Evolutionary conservation across 1,140 invertebrate genomes (phyloP), one percentile per base, ranked within the genome.

Genomic region (Rhopalosiphum maidis): DNA sequence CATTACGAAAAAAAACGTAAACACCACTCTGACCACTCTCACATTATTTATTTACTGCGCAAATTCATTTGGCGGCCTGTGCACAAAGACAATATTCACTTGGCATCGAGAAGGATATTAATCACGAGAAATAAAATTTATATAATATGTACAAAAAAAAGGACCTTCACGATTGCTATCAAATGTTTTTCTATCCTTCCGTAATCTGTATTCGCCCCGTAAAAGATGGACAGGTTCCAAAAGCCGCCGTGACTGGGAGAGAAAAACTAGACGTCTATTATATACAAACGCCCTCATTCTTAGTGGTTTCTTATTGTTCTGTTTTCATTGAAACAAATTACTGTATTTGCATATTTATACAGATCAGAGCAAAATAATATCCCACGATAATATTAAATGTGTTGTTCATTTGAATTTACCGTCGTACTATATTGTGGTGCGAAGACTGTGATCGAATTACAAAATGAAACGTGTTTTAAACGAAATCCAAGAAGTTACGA

Each of bases 61-160:
- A 89, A 51, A 48, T 89, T 89, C 87, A 51, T 89, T 89, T 89
- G 87, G 87, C 46, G 87, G 46, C 87, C n/a, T 30, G 25, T 37
- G 87, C 46, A 51, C 87, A 51, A 89, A 89, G 43, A 89, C 86
- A 88, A 88, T 88, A 88, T 88, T 88, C 43, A 88, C 43, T 88
- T 88, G 41, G 43, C 43, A n/a, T 21, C 18, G 86, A 51, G 11
- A 23, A 43, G 46, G 86, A 51, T 43, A 88, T 88, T 88, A 88
- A 88, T 88, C 86, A 88, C 41, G 48, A 51, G 23, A 88, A 51
- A 88, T 46, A 11, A 43, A 88, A 88, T 35, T 48, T 35, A 51
- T n/a, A 30, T 30, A 25, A 85, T 85, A 85, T 11, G 60, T n/a
- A 77, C 30, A 77, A 77, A 77, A 48, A 48, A 89, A 51, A 89